Evolutionary conservation across 2,113 vertebrate species (phyloP).

Genomic region (Cryptotis parvus): DNA sequence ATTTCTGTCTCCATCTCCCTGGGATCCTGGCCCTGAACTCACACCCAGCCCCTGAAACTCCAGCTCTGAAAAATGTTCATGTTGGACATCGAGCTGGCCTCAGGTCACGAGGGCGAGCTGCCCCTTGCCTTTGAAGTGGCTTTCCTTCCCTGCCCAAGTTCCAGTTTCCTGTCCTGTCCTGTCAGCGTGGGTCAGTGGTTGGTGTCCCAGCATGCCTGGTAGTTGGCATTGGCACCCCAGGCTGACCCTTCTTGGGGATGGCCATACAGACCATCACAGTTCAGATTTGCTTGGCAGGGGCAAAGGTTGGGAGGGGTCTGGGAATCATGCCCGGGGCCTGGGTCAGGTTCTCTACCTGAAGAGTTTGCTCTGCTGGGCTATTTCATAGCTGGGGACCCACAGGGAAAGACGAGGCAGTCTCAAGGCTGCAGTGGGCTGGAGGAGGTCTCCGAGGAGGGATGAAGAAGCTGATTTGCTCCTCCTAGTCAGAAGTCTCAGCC

Average conservation of each 20-base stretch:
- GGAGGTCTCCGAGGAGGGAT: accelerated
- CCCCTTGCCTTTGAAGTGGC: neutral
- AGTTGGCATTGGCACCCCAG: no score
- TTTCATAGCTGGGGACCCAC: neutral
- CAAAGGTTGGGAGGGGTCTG: neutral
- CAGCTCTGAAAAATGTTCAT: neutral
- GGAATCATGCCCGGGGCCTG: neutral
- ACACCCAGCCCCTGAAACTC: neutral
- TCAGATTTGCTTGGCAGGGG: neutral
- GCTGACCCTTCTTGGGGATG: neutral
- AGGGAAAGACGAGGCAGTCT: neutral
- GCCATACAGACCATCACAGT: neutral
- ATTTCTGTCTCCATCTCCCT: neutral
- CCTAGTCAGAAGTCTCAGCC: neutral
- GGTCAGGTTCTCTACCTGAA: neutral
- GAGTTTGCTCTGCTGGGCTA: neutral
- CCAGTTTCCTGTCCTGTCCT: neutral
- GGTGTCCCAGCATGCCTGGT: neutral
- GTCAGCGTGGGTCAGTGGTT: neutral
- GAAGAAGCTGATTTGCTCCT: neutral
- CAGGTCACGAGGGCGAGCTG: neutral
- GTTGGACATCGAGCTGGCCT: neutral
- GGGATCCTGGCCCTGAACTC: neutral
- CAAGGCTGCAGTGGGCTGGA: accelerated
- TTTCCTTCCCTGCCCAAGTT: neutral